Evolutionary conservation across 2,888 invertebrate species (phyloP).

Genomic region (Hirtodrosophila alboralis): DNA sequence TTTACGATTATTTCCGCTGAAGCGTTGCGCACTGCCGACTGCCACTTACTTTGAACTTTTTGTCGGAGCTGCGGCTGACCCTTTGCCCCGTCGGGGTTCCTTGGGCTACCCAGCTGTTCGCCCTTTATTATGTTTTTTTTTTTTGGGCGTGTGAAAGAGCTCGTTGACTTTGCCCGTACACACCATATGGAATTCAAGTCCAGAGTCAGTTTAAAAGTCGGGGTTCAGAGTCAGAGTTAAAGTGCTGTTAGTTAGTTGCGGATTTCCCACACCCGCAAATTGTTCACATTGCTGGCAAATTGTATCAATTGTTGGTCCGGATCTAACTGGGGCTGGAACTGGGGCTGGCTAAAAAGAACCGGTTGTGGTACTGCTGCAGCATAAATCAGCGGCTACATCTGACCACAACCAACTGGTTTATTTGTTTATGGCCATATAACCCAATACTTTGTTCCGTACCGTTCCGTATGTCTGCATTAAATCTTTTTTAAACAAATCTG

Average conservation of each 20-base stretch:
- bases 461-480: slow-evolving; percentile 33
- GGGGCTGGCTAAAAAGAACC: slow-evolving; percentile 47
- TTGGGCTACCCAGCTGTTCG: slow-evolving; percentile 12
- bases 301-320: slow-evolving; percentile 69
- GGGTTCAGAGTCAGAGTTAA: background rate
- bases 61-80: slow-evolving; percentile 43
- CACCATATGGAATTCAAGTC: slow-evolving; percentile 30
- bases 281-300: slow-evolving; percentile 52
- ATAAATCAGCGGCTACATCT: slow-evolving; percentile 54
- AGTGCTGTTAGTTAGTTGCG: slow-evolving; percentile 26
- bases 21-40: slow-evolving; percentile 67
- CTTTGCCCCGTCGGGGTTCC: slow-evolving; percentile 14
- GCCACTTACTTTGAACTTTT: slow-evolving; percentile 72
- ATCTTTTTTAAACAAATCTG: slow-evolving; percentile 40
- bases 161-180: slow-evolving; percentile 45
- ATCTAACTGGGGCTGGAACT: slow-evolving; percentile 30
- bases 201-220: background rate
- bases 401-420: slow-evolving; percentile 68
- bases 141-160: slow-evolving; percentile 70
- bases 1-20: slow-evolving; percentile 79
- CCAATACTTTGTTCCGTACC: slow-evolving; percentile 9
- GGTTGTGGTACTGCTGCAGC: slow-evolving; percentile 48
- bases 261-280: slow-evolving; percentile 61
- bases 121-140: too few species aligned
- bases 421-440: slow-evolving; percentile 62